Percentiles rank a stretch among this genome's conserved stretches.
These are phyloP conservation scores for Tauraco hartlaubi DNA, from an alignment of 2,797 vertebrate species.

Conservation along the genomic window DNA sequence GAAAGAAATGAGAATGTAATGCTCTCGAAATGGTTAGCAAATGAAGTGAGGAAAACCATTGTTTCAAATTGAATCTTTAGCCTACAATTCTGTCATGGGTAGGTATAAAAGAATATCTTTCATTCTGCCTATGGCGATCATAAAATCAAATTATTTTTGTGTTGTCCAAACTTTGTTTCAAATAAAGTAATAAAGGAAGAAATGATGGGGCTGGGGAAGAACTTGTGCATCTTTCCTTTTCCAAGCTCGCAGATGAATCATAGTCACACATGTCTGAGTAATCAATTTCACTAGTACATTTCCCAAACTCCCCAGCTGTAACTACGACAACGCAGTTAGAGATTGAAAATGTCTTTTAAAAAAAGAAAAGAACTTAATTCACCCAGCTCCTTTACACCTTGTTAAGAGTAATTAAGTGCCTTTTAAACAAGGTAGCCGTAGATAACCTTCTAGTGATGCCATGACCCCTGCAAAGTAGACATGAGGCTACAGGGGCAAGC, in stretches of 20 bases:
- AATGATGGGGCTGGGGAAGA: slow-evolving; percentile 24
- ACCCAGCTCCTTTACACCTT: not conserved
- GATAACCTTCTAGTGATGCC: not conserved
- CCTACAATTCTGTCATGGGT: slow-evolving; percentile 16
- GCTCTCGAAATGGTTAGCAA: slow-evolving; percentile 48
- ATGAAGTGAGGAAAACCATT: slow-evolving; percentile 44
- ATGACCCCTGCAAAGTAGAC: not conserved
- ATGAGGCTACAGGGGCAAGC: not conserved
- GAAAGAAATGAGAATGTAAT: slow-evolving; percentile 41
- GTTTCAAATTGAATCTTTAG: slow-evolving; percentile 46
- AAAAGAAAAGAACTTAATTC: slow-evolving; percentile 34
- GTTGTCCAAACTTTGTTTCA: slow-evolving; percentile 50
- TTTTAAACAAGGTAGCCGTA: not conserved
- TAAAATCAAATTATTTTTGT: slow-evolving; percentile 46
- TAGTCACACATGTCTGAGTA: slow-evolving; percentile 76
- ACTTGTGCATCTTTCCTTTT: slow-evolving; percentile 59
- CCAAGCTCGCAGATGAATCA: slow-evolving; percentile 65
- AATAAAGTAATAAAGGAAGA: slow-evolving; percentile 57
- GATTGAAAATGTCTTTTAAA: slow-evolving; percentile 52
- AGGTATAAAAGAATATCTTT: slow-evolving; percentile 42
- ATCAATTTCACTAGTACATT: slow-evolving; percentile 69
- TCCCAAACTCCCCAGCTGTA: slow-evolving; percentile 65
- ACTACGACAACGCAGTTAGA: slow-evolving; percentile 63
- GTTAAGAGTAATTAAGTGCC: not conserved
- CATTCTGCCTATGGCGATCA: slow-evolving; percentile 34